Percentiles rank a stretch among this genome's conserved stretches.
Evolutionary conservation across 1,140 invertebrate genomes (phyloP).

Genomic region (Apis cerana): DNA sequence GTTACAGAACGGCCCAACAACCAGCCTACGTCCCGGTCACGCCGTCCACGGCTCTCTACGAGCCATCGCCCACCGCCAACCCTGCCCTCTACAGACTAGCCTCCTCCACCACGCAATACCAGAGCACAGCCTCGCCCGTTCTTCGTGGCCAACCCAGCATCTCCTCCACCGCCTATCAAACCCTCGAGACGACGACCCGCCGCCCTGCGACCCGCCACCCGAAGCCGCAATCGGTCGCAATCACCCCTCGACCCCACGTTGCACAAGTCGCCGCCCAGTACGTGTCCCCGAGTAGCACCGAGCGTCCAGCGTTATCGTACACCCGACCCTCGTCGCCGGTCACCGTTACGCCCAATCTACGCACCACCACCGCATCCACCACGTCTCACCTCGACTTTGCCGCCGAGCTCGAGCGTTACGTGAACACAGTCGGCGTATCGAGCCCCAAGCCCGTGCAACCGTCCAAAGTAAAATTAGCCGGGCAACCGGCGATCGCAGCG

Average conservation of each 20-base stretch:
- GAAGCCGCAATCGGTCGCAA: conserved; percentile 80
- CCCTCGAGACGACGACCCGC: conserved; percentile 76
- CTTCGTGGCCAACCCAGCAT: conserved; percentile 69
- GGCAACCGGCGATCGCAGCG: conserved; percentile 73
- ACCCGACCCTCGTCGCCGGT: conserved; percentile 71
- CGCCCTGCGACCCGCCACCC: conserved; percentile 80
- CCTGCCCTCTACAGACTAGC: conserved; percentile 80
- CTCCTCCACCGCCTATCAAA: conserved; percentile 74
- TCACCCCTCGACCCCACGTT: conserved; percentile 84
- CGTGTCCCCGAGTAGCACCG: conserved; percentile 82
- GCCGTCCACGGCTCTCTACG: conserved; percentile 71
- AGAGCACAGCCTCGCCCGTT: conserved; percentile 71
- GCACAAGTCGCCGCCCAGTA: conserved; percentile 85
- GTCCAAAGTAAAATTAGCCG: conserved; percentile 63
- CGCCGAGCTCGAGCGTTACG: conserved; percentile 89
- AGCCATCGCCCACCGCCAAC: conserved; percentile 71
- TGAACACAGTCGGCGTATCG: conserved; percentile 86
- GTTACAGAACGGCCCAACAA: conserved; percentile 70
- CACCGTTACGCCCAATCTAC: conserved; percentile 76
- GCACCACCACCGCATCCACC: conserved; percentile 73
- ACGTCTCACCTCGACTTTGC: conserved; percentile 85
- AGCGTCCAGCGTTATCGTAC: conserved; percentile 75
- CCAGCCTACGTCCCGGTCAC: conserved; percentile 67
- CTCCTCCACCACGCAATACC: conserved; percentile 73
- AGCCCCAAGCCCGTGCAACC: conserved; percentile 64